Base-by-base conservation (phyloP, 2,888 invertebrate species). In the Monoplex corrugatus region DNA sequence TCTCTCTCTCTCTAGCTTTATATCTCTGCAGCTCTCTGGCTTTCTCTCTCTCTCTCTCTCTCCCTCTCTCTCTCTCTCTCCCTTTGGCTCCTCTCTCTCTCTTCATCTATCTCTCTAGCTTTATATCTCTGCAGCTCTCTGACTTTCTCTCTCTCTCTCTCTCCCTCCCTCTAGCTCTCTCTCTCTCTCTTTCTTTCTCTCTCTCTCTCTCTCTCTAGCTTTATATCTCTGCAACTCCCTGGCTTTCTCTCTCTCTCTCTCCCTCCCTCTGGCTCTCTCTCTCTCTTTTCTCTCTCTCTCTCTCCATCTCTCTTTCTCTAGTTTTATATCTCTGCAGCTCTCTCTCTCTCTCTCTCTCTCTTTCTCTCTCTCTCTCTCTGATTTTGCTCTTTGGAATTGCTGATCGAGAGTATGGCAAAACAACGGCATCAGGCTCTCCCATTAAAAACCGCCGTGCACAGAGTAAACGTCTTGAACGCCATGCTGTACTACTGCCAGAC, bases 181-280 rank as follows among this genome's bases (percentile, higher is more conserved):
- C 3, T 57, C 57, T 57, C 3, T 50, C 28, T 28, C 28, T n/a
- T n/a, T n/a, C 6, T 78, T n/a, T 40, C 5, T 78, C 78, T 78
- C 5, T 40, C 40, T 78, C 6, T 78, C 40, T 40, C 40, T 78
- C 78, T 78, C 40, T 40, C 40, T 78, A 19, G 2, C 40, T 10
- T n/a, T 63, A 16, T 63, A 19, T 23, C 23, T 63, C 63, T n/a
- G n/a, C n/a, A n/a, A n/a, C 63, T 63, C 63, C n/a, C n/a, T n/a
- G n/a, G n/a, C n/a, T n/a, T n/a, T n/a, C n/a, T n/a, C 23, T 78
- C 78, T 78, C 78, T 78, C 78, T 57, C 57, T 57, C 57, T 57
- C 57, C 10, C 57, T 10, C 57, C n/a, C n/a, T n/a, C n/a, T n/a
- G 19, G 2, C 57, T 10, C 57, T 57, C 57, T 57, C 5, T 57